Evolutionary conservation across 2,888 invertebrate genomes (phyloP).

Genomic region (Lochmaea capreae): DNA sequence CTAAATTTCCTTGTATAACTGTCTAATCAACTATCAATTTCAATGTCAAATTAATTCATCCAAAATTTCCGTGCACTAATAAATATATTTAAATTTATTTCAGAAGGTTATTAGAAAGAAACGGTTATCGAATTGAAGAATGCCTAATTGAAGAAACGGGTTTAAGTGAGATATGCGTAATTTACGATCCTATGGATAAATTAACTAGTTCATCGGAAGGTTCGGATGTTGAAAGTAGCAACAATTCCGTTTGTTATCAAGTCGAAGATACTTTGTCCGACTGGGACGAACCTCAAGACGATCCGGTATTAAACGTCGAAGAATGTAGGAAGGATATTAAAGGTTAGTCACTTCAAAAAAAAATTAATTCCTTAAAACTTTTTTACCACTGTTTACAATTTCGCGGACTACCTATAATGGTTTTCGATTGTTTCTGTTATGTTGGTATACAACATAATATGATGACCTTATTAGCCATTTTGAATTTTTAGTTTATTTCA

Average conservation of each 20-base stretch:
- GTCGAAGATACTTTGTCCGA: constrained; percentile 47
- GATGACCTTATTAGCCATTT: no score
- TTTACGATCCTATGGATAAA: constrained; percentile 53
- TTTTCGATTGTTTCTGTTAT: no score
- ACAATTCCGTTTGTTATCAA: constrained; percentile 39
- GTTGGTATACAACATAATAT: no score
- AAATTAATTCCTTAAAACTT: no score
- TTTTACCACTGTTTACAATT: no score
- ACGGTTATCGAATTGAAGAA: constrained; percentile 58
- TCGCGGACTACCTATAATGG: no score
- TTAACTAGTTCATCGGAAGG: constrained; percentile 45
- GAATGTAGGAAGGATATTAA: background rate
- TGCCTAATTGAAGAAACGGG: constrained; percentile 54
- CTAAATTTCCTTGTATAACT: no score
- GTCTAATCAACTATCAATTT: constrained; percentile 15
- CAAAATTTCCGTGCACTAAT: constrained; percentile 33
- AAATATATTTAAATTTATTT: constrained; percentile 41
- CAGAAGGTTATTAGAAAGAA: constrained; percentile 55
- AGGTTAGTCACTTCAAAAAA: background rate
- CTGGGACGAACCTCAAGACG: constrained; percentile 48
- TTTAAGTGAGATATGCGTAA: constrained; percentile 55
- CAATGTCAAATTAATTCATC: constrained; percentile 23
- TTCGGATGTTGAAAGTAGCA: constrained; percentile 46
- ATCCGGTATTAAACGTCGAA: background rate
- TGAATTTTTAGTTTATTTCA: no score